Base-by-base conservation (phyloP, 1,140 invertebrate species). In the Pseudomyrmex cubaensis region DNA sequence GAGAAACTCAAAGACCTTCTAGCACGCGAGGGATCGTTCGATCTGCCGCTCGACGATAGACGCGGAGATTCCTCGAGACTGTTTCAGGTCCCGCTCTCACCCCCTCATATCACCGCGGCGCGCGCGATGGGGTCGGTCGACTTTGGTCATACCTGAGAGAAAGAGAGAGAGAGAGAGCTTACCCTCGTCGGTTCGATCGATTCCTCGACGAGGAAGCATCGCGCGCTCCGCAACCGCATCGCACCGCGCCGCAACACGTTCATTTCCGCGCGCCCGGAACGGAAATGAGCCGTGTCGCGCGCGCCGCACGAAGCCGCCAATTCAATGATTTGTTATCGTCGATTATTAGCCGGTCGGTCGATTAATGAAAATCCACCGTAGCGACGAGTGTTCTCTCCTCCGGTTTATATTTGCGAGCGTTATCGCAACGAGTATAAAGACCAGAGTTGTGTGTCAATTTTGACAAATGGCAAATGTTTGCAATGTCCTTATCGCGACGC, bases 21-120 rank as follows among this genome's bases (percentile, higher is more conserved):
- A 85, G 46, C 85, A 87, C 85, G 85, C 85, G 64, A 87, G 70
- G 76, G 69, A 50, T 3, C 64, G 63, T 82, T 85, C 83, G 75
- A 87, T 87, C 83, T 87, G 25, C 4, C 10, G 59, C 74, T n/a
- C 44, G 63, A 59, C 54, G 57, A 84, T 61, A 15, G 56, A 63
- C 54, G 57, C 35, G 35, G 35, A 35, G 17, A 78, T 69, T 74
- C 59, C 62, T 62, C 69, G 44, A 35, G 35, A 56, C 67, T 20
- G 57, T 63, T 82, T 75, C 52, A 44, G 59, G 5, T 5, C 35
- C 35, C 35, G 35, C 35, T 35, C 35, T 35, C 5, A 4, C 35
- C 35, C 35, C 35, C 35, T 46, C 61, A 57, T 63, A 73, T 63
- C 57, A 35, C n/a, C n/a, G 22, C 62, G n/a, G 22, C 20, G 10